phyloP scores from a whole-genome alignment of 30 jellyfish, hydroid and myxozoan genomes.

The Chrysaora quinquecirrha region DNA sequence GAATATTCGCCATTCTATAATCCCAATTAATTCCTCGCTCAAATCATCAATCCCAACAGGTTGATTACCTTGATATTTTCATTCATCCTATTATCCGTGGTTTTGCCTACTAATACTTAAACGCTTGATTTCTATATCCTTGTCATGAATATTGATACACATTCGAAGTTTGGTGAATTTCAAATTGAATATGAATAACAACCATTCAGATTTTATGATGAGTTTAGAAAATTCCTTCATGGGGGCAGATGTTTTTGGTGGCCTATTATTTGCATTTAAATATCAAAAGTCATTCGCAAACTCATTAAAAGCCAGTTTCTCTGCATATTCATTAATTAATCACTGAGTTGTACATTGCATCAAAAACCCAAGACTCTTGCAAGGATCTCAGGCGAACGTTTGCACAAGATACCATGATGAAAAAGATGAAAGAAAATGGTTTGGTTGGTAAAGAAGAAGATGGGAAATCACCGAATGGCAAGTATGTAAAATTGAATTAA shows the following conservation, averaged over 20 bases:
- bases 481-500: too few species aligned
- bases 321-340: too few species aligned
- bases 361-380: too few species aligned
- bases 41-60: constrained; percentile 17
- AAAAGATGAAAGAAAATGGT: too few species aligned
- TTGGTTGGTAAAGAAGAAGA: too few species aligned
- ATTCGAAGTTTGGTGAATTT: background rate
- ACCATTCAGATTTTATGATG: background rate
- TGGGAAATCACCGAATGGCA: too few species aligned
- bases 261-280: background rate
- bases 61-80: background rate
- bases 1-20: background rate
- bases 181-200: background rate
- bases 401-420: too few species aligned
- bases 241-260: background rate
- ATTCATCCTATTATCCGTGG: constrained; percentile 32
- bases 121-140: constrained; percentile 2
- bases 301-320: background rate
- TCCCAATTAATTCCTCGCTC: background rate
- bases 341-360: background rate
- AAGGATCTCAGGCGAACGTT: too few species aligned
- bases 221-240: too few species aligned
- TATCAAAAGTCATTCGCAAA: background rate
- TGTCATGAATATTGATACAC: constrained; percentile 33
- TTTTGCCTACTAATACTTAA: constrained; percentile 6